Evolutionary conservation across 2,113 vertebrate species (phyloP), one percentile per base, ranked within the genome.

Genomic region (Oryzias melastigma): DNA sequence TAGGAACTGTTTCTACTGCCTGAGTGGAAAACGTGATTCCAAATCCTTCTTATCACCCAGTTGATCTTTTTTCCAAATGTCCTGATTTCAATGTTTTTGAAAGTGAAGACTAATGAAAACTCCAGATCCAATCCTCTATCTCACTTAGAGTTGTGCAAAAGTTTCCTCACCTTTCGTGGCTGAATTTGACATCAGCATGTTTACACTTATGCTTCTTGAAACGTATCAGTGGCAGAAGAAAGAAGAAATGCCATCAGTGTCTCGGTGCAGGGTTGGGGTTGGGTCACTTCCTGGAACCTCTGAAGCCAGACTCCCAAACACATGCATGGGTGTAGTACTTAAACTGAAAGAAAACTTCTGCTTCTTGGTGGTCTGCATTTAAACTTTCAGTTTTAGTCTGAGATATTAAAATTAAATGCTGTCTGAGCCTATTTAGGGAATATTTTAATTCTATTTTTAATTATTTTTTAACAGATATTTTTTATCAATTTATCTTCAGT

Each of bases 221-320:
- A 50, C 53, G 7, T 16, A 52, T 48, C 57, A 18, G 27, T 48
- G 52, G 49, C 62, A 60, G n/a, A 5, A 2, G 17, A 40, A 58
- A 75, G 27, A 50, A 65, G 75, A 61, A 66, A 63, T 48, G 13
- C 45, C 63, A 48, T 35, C 54, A 52, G 49, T 65, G 24, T 58
- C 50, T 40, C 8, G 49, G 15, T 43, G 52, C 56, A 52, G 17
- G 58, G 27, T 35, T 25, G 52, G 51, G 45, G 14, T 60, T 53
- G 63, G 29, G 62, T 76, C 48, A 64, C 59, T 60, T 83, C 60
- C 72, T 64, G 62, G 68, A 14, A 64, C 68, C 50, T 58, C 12
- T 52, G 4, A 20, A 43, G 5, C 42, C 25, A 42, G 61, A 52
- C 20, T 52, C 14, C 50, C 6, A 0, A 35, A 67, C n/a, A 27